Evolutionary conservation across 2,113 vertebrate species (phyloP).

Genomic region (Atrichornis clamosus): DNA sequence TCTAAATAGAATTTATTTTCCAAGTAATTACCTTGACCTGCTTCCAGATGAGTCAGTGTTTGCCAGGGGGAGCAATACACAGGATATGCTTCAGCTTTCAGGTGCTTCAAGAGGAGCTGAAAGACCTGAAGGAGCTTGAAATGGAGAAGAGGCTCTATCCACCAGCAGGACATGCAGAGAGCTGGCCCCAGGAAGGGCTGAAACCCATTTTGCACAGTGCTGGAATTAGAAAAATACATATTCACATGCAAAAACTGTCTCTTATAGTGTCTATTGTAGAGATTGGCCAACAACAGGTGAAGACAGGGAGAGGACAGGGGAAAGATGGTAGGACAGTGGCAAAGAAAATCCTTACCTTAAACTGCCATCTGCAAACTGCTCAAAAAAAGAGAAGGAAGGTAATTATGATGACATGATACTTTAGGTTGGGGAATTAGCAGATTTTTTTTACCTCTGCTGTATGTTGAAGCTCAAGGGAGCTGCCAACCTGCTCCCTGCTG

Average conservation of each 20-base stretch:
- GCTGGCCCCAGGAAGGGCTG: neutral
- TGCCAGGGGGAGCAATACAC: neutral
- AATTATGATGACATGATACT: neutral
- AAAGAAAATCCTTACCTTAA: neutral
- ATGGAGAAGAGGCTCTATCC: neutral
- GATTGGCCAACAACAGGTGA: neutral
- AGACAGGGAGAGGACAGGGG: neutral
- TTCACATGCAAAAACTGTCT: neutral
- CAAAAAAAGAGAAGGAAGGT: neutral
- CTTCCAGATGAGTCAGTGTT: neutral
- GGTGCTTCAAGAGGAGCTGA: neutral
- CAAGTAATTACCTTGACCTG: neutral
- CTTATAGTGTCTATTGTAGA: neutral
- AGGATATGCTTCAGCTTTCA: neutral
- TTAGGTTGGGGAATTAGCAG: neutral
- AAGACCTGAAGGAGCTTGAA: neutral
- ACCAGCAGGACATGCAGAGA: neutral
- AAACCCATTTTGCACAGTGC: neutral
- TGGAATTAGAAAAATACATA: neutral
- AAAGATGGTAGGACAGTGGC: neutral
- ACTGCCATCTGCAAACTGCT: neutral
- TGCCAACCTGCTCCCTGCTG: neutral
- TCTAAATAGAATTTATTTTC: neutral
- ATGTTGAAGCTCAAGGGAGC: neutral
- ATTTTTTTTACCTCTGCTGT: neutral